Percentiles rank a stretch among this genome's conserved stretches.
phyloP scores from a whole-genome alignment of 2,113 vertebrate species.

The Haemorhous mexicanus region DNA sequence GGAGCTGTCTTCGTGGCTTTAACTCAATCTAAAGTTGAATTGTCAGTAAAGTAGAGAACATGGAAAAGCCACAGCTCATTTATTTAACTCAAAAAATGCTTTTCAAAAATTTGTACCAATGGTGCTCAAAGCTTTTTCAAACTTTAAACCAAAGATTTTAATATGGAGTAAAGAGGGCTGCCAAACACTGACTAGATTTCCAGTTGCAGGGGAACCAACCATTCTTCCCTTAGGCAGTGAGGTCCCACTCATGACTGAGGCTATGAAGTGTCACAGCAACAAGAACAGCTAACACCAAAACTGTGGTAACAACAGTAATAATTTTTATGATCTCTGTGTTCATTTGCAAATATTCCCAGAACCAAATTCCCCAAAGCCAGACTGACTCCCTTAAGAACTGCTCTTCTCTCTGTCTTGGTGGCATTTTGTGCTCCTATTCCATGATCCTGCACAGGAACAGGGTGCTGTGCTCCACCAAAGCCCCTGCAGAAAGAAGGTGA shows the following conservation, averaged over 20 bases:
- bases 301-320: accelerated
- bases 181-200: background rate
- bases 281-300: background rate
- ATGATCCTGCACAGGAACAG: background rate
- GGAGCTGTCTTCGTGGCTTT: background rate
- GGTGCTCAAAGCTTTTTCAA: background rate
- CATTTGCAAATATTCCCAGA: background rate
- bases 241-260: background rate
- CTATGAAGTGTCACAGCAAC: background rate
- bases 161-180: background rate
- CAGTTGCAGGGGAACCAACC: background rate
- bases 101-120: background rate
- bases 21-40: background rate
- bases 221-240: background rate
- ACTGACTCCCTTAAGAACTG: background rate
- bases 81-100: background rate
- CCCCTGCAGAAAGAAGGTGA: background rate
- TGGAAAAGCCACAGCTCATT: background rate
- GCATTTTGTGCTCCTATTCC: background rate
- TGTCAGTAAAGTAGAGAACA: background rate
- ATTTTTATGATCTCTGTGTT: background rate
- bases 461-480: background rate
- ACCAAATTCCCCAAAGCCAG: background rate
- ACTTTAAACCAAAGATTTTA: background rate
- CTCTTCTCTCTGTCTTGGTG: background rate